Base-by-base conservation (phyloP, 2,113 vertebrate species). In the Carassius auratus region DNA sequence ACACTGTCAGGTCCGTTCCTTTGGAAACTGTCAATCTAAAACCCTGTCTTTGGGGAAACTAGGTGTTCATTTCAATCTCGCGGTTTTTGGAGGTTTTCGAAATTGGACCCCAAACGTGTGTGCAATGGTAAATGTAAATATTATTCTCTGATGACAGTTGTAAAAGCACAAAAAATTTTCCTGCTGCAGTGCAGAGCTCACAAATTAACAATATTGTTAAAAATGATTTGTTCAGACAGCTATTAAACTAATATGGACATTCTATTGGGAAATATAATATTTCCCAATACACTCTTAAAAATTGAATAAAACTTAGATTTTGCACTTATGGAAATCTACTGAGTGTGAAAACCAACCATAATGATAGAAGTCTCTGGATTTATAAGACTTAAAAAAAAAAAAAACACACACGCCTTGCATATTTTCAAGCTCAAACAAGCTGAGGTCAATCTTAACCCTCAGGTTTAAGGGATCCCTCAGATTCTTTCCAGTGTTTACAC, bases 361-460 rank as follows among this genome's bases (percentile, higher is more conserved):
- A 3, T 30, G 7, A 2, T 15, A 69, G 14, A 69, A 30, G 14
- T 33, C 17, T 52, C 48, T 30, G 7, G 13, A 52, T 30, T 9
- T 42, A 42, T 42, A 42, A 42, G 6, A 42, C 48, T 38, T 3
- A 23, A 64, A 12, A 50, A 42, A 42, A 42, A 1, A 48, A 45
- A 17, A 23, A 6, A 3, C 4, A 55, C 5, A 26, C 26, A 26
- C 10, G 48, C 50, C 50, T 33, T 30, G 8, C 50, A 30, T n/a
- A 42, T 64, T 45, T 23, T 64, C 75, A 55, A 33, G 48, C 23
- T 52, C 48, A 55, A 50, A 55, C 64, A 82, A 4, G 80, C 45
- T 38, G 4, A 14, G 36, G 80, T 52, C 45, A 68, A 26, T 69
- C 26, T 80, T 21, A 82, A 82, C 80, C 64, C 80, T 82, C n/a